Conservation (phyloP, 1,140 invertebrate genomes). For the Thaumatotibia leucotreta region DNA sequence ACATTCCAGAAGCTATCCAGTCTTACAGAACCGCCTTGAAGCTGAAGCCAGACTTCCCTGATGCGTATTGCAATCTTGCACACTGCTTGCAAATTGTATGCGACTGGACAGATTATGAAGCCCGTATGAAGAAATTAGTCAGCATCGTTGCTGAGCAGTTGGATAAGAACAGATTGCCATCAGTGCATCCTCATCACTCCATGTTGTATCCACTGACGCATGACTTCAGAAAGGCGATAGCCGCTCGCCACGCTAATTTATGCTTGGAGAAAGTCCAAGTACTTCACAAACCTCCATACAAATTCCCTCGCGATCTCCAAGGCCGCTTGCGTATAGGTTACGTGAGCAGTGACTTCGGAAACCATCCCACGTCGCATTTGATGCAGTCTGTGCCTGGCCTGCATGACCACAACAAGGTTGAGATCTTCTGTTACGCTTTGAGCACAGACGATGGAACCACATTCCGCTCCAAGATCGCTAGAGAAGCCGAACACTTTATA, state of each 20-base stretch:
- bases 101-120: slow-evolving; percentile 99
- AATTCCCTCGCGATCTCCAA: slow-evolving; percentile 84
- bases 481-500: slow-evolving; percentile 96
- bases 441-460: slow-evolving; percentile 98
- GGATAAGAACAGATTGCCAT: slow-evolving; percentile 96
- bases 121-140: slow-evolving; percentile 97
- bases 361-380: slow-evolving; percentile 99
- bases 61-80: slow-evolving; percentile 99
- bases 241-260: slow-evolving; percentile 96
- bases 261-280: slow-evolving; percentile 98
- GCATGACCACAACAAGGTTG: slow-evolving; percentile 91
- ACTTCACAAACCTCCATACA: slow-evolving; percentile 93
- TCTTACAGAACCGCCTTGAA: slow-evolving; percentile 98
- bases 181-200: slow-evolving; percentile 99
- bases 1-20: slow-evolving; percentile 98
- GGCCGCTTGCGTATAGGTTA: slow-evolving; percentile 95
- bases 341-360: slow-evolving; percentile 99
- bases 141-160: slow-evolving; percentile 98
- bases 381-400: slow-evolving; percentile 99
- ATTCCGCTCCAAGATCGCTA: slow-evolving; percentile 95
- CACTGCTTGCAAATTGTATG: slow-evolving; percentile 99
- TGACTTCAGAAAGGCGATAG: slow-evolving; percentile 96
- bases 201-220: slow-evolving; percentile 99
- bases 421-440: slow-evolving; percentile 98
- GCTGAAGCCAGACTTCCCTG: slow-evolving; percentile 98